Evolutionary conservation across 2,113 vertebrate species (phyloP).

Genomic region (Pterocles orientalis): DNA sequence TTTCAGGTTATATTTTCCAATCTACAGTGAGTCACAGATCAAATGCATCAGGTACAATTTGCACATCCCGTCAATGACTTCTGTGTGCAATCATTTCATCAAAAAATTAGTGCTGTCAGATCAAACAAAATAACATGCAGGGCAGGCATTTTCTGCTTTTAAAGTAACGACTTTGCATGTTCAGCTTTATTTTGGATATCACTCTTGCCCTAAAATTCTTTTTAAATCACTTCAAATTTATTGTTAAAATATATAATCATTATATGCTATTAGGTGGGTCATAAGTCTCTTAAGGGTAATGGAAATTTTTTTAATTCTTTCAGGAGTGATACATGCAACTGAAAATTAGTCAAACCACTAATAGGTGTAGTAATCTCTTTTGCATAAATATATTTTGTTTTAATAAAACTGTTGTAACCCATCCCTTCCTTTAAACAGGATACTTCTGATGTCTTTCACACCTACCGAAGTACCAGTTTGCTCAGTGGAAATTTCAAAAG

Average conservation of each 20-base stretch:
- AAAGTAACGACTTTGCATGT: neutral
- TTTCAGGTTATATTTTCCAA: neutral
- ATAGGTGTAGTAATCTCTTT: neutral
- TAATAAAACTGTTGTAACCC: neutral
- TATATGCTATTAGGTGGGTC: constrained; percentile 14
- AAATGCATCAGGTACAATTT: neutral
- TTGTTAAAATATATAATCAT: constrained; percentile 1
- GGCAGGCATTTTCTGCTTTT: neutral
- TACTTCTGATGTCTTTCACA: neutral
- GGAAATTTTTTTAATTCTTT: neutral
- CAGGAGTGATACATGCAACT: neutral
- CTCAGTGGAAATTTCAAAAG: neutral
- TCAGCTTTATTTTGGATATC: constrained; percentile 6
- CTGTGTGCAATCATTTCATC: neutral
- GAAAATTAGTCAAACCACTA: neutral
- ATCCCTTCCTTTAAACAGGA: neutral
- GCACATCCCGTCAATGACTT: neutral
- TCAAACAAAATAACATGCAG: neutral
- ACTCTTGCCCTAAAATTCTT: constrained; percentile 31
- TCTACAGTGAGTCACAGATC: neutral
- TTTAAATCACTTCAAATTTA: constrained; percentile 45
- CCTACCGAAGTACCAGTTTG: neutral
- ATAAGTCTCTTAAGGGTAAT: constrained; percentile 24
- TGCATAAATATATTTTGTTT: neutral
- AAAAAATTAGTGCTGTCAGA: neutral